Percentiles rank a stretch among this genome's conserved stretches.
Conservation (phyloP, 2,797 vertebrate genomes). For the Clamator glandarius region DNA sequence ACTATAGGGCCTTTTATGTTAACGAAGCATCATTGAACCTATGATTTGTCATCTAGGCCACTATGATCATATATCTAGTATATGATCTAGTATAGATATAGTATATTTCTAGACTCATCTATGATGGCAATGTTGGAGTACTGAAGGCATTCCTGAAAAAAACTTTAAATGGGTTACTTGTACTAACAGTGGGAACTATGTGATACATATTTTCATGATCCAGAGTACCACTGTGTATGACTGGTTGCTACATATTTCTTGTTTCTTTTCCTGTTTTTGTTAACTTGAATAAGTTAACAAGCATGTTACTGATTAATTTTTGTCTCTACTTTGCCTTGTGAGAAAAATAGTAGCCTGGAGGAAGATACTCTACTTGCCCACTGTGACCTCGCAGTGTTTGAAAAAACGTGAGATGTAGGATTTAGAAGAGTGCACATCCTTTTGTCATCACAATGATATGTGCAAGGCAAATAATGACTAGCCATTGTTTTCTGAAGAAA, state of each 20-base stretch:
- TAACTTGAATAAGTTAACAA: slow-evolving; percentile 14
- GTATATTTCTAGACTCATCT: neutral
- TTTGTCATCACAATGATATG: neutral
- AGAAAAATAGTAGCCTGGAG: neutral
- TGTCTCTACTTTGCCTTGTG: neutral
- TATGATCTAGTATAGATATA: neutral
- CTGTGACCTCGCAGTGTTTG: neutral
- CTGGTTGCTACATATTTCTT: slow-evolving; percentile 26
- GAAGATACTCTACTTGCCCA: neutral
- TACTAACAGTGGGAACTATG: neutral
- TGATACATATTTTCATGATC: neutral
- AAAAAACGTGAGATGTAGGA: neutral
- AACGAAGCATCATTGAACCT: neutral
- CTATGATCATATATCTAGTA: neutral
- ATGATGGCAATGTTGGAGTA: neutral
- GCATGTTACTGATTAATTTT: neutral
- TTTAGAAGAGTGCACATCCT: neutral
- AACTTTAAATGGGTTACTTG: neutral
- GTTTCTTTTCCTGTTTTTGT: slow-evolving; percentile 15
- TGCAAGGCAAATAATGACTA: neutral
- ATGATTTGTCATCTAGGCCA: neutral
- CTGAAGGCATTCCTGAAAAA: neutral
- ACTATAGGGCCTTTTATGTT: neutral
- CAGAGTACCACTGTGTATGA: neutral
- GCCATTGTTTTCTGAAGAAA: neutral